Conservation (phyloP, 1,140 invertebrate genomes). For the Eriosoma lanigerum region DNA sequence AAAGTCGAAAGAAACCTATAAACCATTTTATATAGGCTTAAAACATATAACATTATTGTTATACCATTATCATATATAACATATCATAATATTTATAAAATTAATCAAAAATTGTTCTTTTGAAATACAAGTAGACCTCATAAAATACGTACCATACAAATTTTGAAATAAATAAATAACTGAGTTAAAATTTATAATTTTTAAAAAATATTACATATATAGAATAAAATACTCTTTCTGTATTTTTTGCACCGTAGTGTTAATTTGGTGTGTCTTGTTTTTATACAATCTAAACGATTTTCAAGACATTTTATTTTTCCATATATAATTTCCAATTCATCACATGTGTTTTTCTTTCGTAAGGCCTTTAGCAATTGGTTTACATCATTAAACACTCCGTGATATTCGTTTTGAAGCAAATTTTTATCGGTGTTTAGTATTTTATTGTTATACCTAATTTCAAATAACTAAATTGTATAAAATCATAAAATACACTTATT, state of each 20-base stretch:
- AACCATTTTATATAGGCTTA: too few species aligned
- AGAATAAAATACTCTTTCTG: background rate
- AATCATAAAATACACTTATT: too few species aligned
- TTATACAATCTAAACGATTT: background rate
- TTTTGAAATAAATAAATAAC: too few species aligned
- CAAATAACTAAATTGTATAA: too few species aligned
- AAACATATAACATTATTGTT: too few species aligned
- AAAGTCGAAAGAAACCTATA: too few species aligned
- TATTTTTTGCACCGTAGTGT: background rate
- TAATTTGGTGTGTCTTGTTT: background rate
- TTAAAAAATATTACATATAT: background rate
- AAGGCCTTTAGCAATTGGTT: background rate
- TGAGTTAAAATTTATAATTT: too few species aligned
- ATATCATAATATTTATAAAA: too few species aligned
- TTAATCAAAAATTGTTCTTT: too few species aligned
- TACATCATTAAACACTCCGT: background rate
- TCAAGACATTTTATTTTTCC: background rate
- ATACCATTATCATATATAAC: too few species aligned
- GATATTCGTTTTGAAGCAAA: background rate
- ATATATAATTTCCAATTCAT: background rate
- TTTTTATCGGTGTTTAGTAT: background rate
- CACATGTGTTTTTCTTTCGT: background rate
- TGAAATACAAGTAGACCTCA: too few species aligned
- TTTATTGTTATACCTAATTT: background rate
- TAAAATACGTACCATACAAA: too few species aligned